These are phyloP conservation scores for Upupa epops DNA, from an alignment of 2,113 vertebrate genomes.

Conservation along the genomic window DNA sequence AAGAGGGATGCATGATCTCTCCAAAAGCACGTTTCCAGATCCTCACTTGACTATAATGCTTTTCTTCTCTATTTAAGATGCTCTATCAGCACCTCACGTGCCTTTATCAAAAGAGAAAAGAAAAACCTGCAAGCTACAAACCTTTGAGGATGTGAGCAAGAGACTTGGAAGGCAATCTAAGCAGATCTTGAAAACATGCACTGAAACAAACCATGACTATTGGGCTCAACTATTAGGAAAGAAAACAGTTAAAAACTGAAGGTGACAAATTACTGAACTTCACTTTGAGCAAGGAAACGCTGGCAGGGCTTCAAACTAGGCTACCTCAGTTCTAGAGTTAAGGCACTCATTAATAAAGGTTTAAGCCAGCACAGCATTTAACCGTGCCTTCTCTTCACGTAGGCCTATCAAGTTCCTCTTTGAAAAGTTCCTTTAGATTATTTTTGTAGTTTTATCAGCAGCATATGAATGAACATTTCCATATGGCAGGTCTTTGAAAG, in stretches of 20 bases:
- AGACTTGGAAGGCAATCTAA: constrained; percentile 50
- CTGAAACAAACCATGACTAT: constrained; percentile 36
- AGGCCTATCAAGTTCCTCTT: not conserved
- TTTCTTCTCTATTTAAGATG: constrained; percentile 26
- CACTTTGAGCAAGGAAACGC: constrained; percentile 29
- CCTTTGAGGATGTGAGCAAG: constrained; percentile 36
- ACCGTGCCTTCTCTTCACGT: not conserved
- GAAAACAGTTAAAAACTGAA: constrained; percentile 47
- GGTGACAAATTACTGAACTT: constrained; percentile 38
- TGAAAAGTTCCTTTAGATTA: not conserved
- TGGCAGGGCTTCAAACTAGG: constrained; percentile 57
- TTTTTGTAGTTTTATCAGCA: constrained; percentile 52
- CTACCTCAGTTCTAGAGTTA: constrained; percentile 1
- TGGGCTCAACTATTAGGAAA: constrained; percentile 18
- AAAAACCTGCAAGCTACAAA: constrained; percentile 26
- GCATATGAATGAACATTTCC: constrained; percentile 50
- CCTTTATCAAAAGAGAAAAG: constrained; percentile 13
- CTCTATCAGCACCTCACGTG: constrained; percentile 42
- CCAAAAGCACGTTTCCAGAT: not conserved
- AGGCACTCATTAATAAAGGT: constrained; percentile 48
- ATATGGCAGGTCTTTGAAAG: constrained; percentile 63
- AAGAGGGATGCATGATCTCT: not conserved
- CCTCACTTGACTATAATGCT: constrained; percentile 17
- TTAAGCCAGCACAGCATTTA: constrained; percentile 7
- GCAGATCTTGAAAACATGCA: constrained; percentile 45